Evolutionary conservation across 2,888 invertebrate species (phyloP).

Genomic region (Rhagophthalmus giganteus): DNA sequence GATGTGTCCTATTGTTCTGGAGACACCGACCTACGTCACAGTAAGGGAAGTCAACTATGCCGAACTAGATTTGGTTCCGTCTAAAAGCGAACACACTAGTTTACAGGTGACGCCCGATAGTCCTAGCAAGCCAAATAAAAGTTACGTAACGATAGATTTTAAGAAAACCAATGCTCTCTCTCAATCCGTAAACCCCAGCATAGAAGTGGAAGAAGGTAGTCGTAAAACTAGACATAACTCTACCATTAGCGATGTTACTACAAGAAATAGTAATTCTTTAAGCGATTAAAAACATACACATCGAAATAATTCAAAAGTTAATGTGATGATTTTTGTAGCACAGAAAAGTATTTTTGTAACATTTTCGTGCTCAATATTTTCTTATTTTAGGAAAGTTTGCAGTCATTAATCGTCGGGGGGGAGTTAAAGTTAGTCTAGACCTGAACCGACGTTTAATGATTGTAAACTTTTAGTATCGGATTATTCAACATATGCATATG

Average conservation of each 20-base stretch:
- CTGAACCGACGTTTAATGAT: too few species aligned
- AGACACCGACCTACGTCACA: slow-evolving; percentile 50
- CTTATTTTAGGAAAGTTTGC: slow-evolving; percentile 7
- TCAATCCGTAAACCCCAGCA: slow-evolving; percentile 71
- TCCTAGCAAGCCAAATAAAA: slow-evolving; percentile 60
- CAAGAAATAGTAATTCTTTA: slow-evolving; percentile 63
- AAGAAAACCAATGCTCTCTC: slow-evolving; percentile 89
- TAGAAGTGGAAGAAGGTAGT: slow-evolving; percentile 67
- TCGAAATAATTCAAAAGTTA: slow-evolving; percentile 22
- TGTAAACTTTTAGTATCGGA: too few species aligned
- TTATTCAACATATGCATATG: too few species aligned
- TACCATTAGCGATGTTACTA: slow-evolving; percentile 63
- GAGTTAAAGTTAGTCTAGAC: background rate
- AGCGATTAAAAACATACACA: slow-evolving; percentile 57
- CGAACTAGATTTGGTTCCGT: slow-evolving; percentile 73
- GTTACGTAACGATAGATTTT: slow-evolving; percentile 92
- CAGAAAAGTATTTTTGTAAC: slow-evolving; percentile 16
- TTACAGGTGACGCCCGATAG: slow-evolving; percentile 56
- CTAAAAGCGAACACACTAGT: slow-evolving; percentile 50
- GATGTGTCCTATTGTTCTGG: slow-evolving; percentile 41
- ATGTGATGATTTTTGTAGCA: slow-evolving; percentile 15
- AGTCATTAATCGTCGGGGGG: background rate
- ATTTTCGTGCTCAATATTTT: slow-evolving; percentile 12
- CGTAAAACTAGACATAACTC: slow-evolving; percentile 84
- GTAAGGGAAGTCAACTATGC: slow-evolving; percentile 73